These are phyloP conservation scores for Sarcophaga caerulescens DNA, from an alignment of 2,888 invertebrate genomes.

Conservation along the genomic window DNA sequence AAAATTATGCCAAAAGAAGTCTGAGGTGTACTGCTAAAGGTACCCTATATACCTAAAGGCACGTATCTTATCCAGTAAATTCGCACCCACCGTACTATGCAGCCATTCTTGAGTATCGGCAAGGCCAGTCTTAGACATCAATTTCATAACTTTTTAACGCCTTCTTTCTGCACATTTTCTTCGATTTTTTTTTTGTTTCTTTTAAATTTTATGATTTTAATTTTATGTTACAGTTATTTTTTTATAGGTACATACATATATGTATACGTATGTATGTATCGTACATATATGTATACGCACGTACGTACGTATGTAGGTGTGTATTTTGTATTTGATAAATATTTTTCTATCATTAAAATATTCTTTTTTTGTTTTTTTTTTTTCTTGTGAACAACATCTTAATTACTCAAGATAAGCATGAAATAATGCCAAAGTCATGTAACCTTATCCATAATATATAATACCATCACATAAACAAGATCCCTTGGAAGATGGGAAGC, in stretches of 20 bases:
- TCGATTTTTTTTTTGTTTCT: neutral
- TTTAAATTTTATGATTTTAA: conserved; percentile 38
- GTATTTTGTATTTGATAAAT: conserved; percentile 50
- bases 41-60: too few species aligned
- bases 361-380: conserved; percentile 12
- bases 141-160: too few species aligned
- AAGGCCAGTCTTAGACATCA: too few species aligned
- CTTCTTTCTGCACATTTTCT: too few species aligned
- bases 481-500: conserved; percentile 17
- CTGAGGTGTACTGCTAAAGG: too few species aligned
- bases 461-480: conserved; percentile 18
- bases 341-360: conserved; percentile 68
- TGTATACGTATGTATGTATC: neutral
- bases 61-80: too few species aligned
- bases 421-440: conserved; percentile 70
- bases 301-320: neutral
- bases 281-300: neutral
- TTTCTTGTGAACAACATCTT: conserved; percentile 70
- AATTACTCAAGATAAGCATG: conserved; percentile 78
- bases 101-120: too few species aligned
- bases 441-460: conserved; percentile 65
- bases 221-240: conserved; percentile 23
- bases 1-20: too few species aligned
- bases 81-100: too few species aligned
- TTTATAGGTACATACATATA: neutral